Evolutionary conservation across 2,888 invertebrate genomes (phyloP), one percentile per base, ranked within the genome.

Genomic region (Luffia ferchaultella): DNA sequence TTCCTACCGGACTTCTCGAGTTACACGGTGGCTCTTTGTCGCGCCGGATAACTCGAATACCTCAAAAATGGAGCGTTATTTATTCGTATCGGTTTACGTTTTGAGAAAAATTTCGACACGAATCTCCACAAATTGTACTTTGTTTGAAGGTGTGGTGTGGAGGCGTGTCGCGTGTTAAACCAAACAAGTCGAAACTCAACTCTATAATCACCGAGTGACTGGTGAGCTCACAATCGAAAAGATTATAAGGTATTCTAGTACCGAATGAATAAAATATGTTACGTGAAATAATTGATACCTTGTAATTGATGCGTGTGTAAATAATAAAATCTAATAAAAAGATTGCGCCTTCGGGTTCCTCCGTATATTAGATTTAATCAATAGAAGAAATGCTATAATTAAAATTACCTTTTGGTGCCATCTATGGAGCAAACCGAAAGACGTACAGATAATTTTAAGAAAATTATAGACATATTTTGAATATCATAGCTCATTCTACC

Each of bases 21-120:
- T 83, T 83, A 73, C 83, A 76, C 69, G 73, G 82, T 79, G 79
- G 80, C 62, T 73, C 76, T 76, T 73, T 74, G 70, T 68, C 64
- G 64, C 65, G 64, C 59, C 67, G 68, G 70, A 45, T 49, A 49
- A 75, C 68, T 65, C 70, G 65, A 73, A 65, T 64, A 58, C 66
- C 56, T 65, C 60, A 59, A 59, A 58, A 57, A 45, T n/a, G 63
- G 67, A 68, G 68, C 61, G 62, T 59, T 49, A 42, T 51, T 64
- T 60, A 63, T 67, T 70, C 64, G 64, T 69, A 70, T 76, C 70
- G 63, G 63, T 65, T 72, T 73, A 66, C 70, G 60, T 55, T 57
- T 54, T 59, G 60, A 30, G 30, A 30, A 30, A 52, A 55, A 54
- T 65, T 62, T 65, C 70, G 30, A 7, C 30, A 30, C 30, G 30